Evolutionary conservation across 1,140 invertebrate species (phyloP), one percentile per base, ranked within the genome.

Genomic region (Saccostrea glomerata): DNA sequence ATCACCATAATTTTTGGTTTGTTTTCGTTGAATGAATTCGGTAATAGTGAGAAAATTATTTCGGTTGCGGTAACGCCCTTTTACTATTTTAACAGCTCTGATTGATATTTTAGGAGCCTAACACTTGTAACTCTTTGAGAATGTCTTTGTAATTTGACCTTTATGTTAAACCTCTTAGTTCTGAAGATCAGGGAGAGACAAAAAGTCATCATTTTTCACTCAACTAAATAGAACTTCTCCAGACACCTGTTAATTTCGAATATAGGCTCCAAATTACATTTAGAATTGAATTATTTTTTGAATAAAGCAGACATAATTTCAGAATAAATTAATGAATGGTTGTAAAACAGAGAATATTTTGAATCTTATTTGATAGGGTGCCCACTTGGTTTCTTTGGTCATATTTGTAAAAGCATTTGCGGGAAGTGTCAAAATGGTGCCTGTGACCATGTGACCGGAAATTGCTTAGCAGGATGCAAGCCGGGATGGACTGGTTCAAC

Each of bases 361-460:
- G 15, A 63, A 63, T 63, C 58, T 63, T 63, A 17, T 63, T 73
- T 77, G 11, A 54, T 56, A 92, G 92, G 84, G 13, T 92, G 92
- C 86, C 40, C 60, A n/a, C 84, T 88, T 23, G 91, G 91, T 63
- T 66, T 86, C n/a, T 93, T 85, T 86, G 92, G 92, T 60, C 23
- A 20, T 11, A 82, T 70, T n/a, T 93, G 92, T 88, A 36, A 30
- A 1, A 77, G 15, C 1, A 83, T 77, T 15, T 93, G 92, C 85
- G 91, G 91, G 7, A 86, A 84, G 6, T 93, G 92, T 88, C 77
- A 86, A 23, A 91, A 90, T 36, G 91, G 91, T 17, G 87, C 88
- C 0, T 93, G 92, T 87, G 90, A 93, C 84, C 92, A 90, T 58
- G 89, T 92, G 84, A 92, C 91, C 15, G 92, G 92, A 20, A 84